phyloP scores from a whole-genome alignment of 1,140 invertebrate species.

The Caenorhabditis latens region DNA sequence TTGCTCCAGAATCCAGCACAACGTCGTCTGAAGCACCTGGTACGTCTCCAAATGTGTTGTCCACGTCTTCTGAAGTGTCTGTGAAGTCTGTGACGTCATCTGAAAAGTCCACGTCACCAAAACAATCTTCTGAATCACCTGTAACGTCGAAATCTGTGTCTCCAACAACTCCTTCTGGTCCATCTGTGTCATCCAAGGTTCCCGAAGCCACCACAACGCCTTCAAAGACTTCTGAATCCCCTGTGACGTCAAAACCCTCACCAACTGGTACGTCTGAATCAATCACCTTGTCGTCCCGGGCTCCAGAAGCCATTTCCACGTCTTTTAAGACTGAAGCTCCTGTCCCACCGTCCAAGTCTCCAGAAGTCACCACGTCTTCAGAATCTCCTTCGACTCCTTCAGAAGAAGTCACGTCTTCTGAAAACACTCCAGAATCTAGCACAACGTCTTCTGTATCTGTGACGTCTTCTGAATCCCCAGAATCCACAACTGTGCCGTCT shows the following conservation, averaged over 20 bases:
- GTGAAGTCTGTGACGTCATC: background rate
- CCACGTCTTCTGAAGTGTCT: constrained; percentile 11
- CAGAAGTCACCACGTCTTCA: background rate
- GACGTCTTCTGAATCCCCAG: background rate
- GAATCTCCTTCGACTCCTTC: background rate
- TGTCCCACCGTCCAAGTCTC: too few species aligned
- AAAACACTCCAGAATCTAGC: background rate
- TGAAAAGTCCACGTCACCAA: background rate
- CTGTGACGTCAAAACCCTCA: background rate
- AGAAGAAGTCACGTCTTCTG: background rate
- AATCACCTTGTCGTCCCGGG: background rate
- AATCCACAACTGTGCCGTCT: background rate
- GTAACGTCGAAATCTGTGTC: background rate
- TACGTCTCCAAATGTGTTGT: background rate
- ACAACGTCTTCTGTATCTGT: background rate
- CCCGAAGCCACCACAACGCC: background rate
- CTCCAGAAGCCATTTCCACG: constrained; percentile 2
- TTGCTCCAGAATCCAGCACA: background rate
- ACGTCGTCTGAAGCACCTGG: background rate
- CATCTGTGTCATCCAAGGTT: background rate
- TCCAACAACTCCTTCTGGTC: background rate
- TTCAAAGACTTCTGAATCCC: background rate
- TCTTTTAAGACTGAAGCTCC: too few species aligned
- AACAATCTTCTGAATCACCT: background rate
- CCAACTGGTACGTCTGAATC: background rate